These are phyloP conservation scores for Lathronympha strigana DNA, from an alignment of 2,888 invertebrate species.

Conservation along the genomic window DNA sequence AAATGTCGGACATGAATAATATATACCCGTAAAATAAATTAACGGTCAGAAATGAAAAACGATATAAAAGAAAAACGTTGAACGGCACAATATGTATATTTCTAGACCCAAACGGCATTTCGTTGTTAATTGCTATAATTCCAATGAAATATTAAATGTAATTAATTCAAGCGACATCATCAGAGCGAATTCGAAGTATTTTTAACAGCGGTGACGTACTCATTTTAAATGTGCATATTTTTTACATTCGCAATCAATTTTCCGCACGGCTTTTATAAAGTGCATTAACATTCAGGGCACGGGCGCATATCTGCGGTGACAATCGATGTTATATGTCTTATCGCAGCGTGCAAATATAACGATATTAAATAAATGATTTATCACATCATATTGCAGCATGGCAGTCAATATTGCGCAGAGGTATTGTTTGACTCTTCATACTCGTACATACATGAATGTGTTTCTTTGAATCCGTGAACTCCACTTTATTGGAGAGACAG, in stretches of 20 bases:
- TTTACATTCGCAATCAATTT: slow-evolving; percentile 27
- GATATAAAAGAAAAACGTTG: too few species aligned
- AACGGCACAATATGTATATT: too few species aligned
- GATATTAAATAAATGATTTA: slow-evolving; percentile 28
- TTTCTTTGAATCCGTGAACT: too few species aligned
- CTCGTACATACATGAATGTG: too few species aligned
- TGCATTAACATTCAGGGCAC: slow-evolving; percentile 37
- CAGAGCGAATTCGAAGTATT: not conserved
- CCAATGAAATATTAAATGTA: slow-evolving; percentile 9
- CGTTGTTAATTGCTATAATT: not conserved
- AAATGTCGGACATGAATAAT: too few species aligned
- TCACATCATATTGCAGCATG: slow-evolving; percentile 14
- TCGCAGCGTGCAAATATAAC: slow-evolving; percentile 9
- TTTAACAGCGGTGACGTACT: slow-evolving; percentile 9
- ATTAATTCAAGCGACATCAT: not conserved
- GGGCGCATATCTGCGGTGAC: slow-evolving; percentile 31
- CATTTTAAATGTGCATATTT: slow-evolving; percentile 38
- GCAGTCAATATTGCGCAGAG: slow-evolving; percentile 11
- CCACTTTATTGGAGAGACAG: too few species aligned
- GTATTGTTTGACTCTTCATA: slow-evolving; percentile 2
- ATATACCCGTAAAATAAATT: too few species aligned
- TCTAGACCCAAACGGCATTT: not conserved
- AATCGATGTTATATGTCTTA: slow-evolving; percentile 30
- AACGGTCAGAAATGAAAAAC: too few species aligned
- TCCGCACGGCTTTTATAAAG: slow-evolving; percentile 26